Base-by-base conservation (phyloP, 2,888 invertebrate species). In the Cybosia mesomella region DNA sequence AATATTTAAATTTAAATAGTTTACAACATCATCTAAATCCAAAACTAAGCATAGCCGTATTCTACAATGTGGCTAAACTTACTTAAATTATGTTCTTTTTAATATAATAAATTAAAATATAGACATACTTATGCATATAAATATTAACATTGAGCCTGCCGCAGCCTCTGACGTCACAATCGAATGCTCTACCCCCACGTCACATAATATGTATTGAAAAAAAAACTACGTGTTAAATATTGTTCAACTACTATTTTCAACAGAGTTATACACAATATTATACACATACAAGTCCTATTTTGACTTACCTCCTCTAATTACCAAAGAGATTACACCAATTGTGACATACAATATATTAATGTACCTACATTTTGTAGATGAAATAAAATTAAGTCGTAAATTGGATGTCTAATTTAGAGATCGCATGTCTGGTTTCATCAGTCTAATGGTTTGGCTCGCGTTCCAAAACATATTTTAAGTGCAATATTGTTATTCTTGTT, bases 391-490 rank as follows among this genome's bases (percentile, higher is more conserved):
- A 67, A 70, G 67, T 72, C 64, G 67, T 64, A 71, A 73, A 75
- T 68, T 73, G 68, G 58, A 63, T 66, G 24, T 67, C 68, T 85
- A 85, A 86, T 84, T 78, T 68, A 67, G 63, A 75, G 72, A 78
- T 85, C 73, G 82, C 85, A 83, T 85, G 85, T 76, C 74, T 54
- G 58, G 66, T 75, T 76, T 80, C 80, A 84, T 83, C 75, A 71
- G 68, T 13, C 61, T 81, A 80, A 84, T 81, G 81, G 70, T 9
- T 34, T 9, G 59, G 65, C 53, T 64, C 43, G 13, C 32, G 63
- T 66, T 32, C 53, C 53, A 49, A 66, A 74, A 68, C 58, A 43
- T 58, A 61, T 61, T 49, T 61, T 32, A 61, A 61, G 61, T 21
- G 61, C 32, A 49, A 32, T 11, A 58, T 28, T 57, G 49, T 57